Conservation (phyloP, 1,140 invertebrate species). For the Neotoxoptera formosana region DNA sequence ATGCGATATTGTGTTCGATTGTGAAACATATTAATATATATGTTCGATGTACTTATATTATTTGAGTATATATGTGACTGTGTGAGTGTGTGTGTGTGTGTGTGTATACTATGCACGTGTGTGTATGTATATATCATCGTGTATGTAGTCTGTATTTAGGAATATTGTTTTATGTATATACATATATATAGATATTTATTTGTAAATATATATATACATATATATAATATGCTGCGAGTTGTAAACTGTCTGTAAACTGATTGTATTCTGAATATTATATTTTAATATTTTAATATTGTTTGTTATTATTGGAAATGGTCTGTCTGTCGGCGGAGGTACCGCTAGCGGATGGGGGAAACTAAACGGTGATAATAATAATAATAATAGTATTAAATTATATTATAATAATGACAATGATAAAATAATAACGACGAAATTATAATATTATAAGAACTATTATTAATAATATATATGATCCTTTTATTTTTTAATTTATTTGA, state of each 20-base stretch:
- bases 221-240: neutral
- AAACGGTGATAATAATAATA: neutral
- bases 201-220: neutral
- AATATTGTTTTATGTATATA: neutral
- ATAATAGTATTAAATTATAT: neutral
- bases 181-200: too few relatives aligned
- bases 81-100: neutral
- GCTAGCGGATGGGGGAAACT: slow-evolving; percentile 1
- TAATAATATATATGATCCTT: slow-evolving; percentile 39
- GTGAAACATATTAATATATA: neutral
- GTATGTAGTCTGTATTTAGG: neutral
- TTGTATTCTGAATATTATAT: neutral
- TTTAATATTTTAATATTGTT: neutral
- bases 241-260: slow-evolving; percentile 49
- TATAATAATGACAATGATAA: slow-evolving; percentile 4
- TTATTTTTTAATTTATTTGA: slow-evolving; percentile 61
- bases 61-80: neutral
- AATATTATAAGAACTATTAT: slow-evolving; percentile 19
- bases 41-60: neutral
- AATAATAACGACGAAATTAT: slow-evolving; percentile 50
- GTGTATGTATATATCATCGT: neutral
- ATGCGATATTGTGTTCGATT: neutral
- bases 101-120: neutral
- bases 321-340: slow-evolving; percentile 25
- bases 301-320: neutral